Base-by-base conservation (phyloP, 2,797 vertebrate genomes). In the Oceanodroma leucorhoa region DNA sequence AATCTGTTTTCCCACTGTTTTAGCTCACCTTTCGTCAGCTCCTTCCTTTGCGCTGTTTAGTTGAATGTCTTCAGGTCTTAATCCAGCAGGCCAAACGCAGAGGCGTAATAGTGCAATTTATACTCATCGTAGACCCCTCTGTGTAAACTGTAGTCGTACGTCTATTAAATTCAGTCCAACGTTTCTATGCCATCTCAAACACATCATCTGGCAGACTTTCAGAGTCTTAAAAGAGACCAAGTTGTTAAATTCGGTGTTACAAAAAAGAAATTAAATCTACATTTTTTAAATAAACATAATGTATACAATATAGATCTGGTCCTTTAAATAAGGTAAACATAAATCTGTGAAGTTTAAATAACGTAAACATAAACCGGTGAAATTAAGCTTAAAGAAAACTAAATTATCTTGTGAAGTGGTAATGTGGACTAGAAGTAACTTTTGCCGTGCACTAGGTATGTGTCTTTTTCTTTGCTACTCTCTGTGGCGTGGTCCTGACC, bases 61-160 rank as follows among this genome's bases (percentile, higher is more conserved):
- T 9, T 23, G n/a, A 27, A 0, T 21, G 9, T n/a, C 27, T 18
- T 32, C 54, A 5, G 57, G 30, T 8, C 2, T 13, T 4, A 7
- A 5, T 14, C 50, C 43, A 38, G 50, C 55, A 24, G 51, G 38
- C 34, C 48, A 27, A 17, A 5, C 2, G 0, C 30, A 5, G 40
- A 34, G 72, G 20, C 13, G 0, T 7, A 5, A 1, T 2, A 2
- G 17, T 19, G 36, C 18, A 3, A 3, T 36, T 36, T 16, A 0
- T 55, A 10, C 36, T 15, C 38, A 10, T 11, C 6, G 2, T 32
- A 34, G 38, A 14, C 30, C 43, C 48, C 3, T 3, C 69, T 4
- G 26, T 30, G 58, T 36, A 3, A 5, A 3, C 0, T 13, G 38
- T 29, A 15, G 54, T 11, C 9, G 5, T 38, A 38, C 17, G 0